Conservation (phyloP, 2,113 vertebrate genomes). For the Nipponia nippon region DNA sequence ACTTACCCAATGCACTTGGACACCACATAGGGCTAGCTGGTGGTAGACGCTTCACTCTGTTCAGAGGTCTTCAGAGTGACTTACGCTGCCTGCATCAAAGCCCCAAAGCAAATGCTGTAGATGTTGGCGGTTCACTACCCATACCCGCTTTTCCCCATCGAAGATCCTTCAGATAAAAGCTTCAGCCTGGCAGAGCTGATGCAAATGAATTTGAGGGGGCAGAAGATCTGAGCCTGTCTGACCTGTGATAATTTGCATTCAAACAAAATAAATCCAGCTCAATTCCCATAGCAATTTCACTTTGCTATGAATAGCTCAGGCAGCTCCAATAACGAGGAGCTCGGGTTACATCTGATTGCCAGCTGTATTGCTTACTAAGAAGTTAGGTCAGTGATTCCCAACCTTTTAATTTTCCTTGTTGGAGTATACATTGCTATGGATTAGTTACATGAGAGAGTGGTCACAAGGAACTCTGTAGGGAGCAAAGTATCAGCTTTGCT, state of each 20-base stretch:
- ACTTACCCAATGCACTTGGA: not conserved
- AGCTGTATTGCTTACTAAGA: constrained; percentile 62
- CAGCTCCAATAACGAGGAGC: constrained; percentile 44
- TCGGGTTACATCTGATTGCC: constrained; percentile 60
- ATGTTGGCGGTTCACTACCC: not conserved
- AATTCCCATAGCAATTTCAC: constrained; percentile 60
- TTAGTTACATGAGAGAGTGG: constrained; percentile 63
- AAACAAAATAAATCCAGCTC: constrained; percentile 58
- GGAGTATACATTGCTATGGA: constrained; percentile 47
- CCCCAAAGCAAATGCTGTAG: not conserved
- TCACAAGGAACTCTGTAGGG: constrained; percentile 40
- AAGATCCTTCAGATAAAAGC: not conserved
- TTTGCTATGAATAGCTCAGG: constrained; percentile 57
- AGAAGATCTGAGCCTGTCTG: constrained; percentile 57
- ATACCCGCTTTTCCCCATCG: not conserved
- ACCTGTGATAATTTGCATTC: constrained; percentile 56
- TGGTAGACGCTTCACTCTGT: not conserved
- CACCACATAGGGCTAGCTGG: not conserved
- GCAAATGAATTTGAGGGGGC: constrained; percentile 38
- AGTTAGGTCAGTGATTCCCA: constrained; percentile 63
- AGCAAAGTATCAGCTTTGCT: constrained; percentile 54
- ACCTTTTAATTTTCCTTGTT: constrained; percentile 59
- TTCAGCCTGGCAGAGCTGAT: not conserved
- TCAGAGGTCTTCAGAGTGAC: not conserved
- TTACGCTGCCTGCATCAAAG: not conserved